Percentiles rank a stretch among this genome's conserved stretches.
phyloP scores from a whole-genome alignment of 1,140 invertebrate species.

The Calephelis nemesis region DNA sequence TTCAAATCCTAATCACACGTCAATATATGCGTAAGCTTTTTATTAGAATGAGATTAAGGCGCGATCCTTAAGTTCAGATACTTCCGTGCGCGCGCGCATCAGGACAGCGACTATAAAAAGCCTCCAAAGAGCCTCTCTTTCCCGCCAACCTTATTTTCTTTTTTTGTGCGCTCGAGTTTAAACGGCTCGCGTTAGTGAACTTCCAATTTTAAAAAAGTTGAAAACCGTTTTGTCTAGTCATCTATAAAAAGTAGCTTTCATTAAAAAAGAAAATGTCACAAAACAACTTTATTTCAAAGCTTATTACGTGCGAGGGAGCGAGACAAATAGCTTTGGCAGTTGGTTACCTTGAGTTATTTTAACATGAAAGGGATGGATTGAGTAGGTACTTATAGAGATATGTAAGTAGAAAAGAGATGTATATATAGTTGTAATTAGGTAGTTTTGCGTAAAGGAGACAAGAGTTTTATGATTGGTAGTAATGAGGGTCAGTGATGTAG shows the following conservation, averaged over 20 bases:
- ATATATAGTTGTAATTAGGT: constrained; percentile 65
- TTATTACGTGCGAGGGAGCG: constrained; percentile 37
- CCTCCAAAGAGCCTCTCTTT: constrained; percentile 70
- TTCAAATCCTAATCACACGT: constrained; percentile 22
- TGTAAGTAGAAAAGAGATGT: constrained; percentile 68
- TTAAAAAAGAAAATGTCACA: constrained; percentile 48
- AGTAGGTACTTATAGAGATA: constrained; percentile 41
- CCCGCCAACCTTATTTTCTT: constrained; percentile 65
- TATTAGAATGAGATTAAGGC: constrained; percentile 74
- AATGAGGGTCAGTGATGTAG: constrained; percentile 69
- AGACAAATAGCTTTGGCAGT: constrained; percentile 42
- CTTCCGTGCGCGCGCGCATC: constrained; percentile 73
- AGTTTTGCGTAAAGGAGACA: constrained; percentile 68
- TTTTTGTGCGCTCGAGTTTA: constrained; percentile 55
- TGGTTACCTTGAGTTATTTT: constrained; percentile 48
- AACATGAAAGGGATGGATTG: constrained; percentile 63
- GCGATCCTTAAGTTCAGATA: constrained; percentile 69
- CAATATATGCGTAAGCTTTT: constrained; percentile 74
- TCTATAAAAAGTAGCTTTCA: constrained; percentile 50
- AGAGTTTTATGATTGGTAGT: constrained; percentile 59
- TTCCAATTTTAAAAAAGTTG: constrained; percentile 55
- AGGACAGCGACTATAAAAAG: constrained; percentile 73
- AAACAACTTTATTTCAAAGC: constrained; percentile 48
- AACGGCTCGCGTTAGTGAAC: constrained; percentile 50
- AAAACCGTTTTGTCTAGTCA: constrained; percentile 58